Base-by-base conservation (phyloP, 2,797 vertebrate genomes). In the Centroberyx gerrardi region DNA sequence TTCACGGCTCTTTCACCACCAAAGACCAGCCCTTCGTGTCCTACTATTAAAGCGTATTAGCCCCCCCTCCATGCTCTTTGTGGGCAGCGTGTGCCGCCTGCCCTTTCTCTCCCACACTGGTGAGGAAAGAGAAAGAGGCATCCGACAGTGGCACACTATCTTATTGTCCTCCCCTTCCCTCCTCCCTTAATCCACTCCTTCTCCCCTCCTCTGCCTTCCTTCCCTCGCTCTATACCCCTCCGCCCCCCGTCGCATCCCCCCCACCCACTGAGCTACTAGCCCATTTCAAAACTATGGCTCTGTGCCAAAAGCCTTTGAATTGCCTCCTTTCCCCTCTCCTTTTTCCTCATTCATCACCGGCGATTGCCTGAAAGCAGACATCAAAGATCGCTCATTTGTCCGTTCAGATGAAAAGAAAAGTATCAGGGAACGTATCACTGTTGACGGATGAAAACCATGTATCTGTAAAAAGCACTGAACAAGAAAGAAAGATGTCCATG, bases 21-120 rank as follows among this genome's bases (percentile, higher is more conserved):
- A 33, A 58, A 69, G 70, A 78, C 73, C 79, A 52, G 70, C 13
- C 58, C 62, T 62, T 56, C 48, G 61, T 59, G 54, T 12, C 59
- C 14, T 38, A 10, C 65, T 59, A 73, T 81, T 73, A 68, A 63
- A 68, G 58, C 62, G 38, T 53, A 73, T 69, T 54, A 75, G 29
- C 38, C 36, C n/a, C 52, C 31, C 67, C 33, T 28, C 36, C 44
- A 52, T 27, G 70, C 18, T 78, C 74, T 88, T 82, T 90, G 78
- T 70, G 68, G 78, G 42, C 42, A 74, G 83, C 84, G 83, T 90
- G 90, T 86, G 87, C 68, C 73, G 36, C 48, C 15, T 38, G 59
- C 38, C 38, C 40, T n/a, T 65, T 63, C 38, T 28, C 44, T 22
- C 64, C 29, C 52, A 15, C 17, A 44, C 42, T 9, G 31, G 15